Percentiles rank a stretch among this genome's conserved stretches.
phyloP scores from a whole-genome alignment of 2,797 vertebrate species.

The Xiphophorus birchmanni region DNA sequence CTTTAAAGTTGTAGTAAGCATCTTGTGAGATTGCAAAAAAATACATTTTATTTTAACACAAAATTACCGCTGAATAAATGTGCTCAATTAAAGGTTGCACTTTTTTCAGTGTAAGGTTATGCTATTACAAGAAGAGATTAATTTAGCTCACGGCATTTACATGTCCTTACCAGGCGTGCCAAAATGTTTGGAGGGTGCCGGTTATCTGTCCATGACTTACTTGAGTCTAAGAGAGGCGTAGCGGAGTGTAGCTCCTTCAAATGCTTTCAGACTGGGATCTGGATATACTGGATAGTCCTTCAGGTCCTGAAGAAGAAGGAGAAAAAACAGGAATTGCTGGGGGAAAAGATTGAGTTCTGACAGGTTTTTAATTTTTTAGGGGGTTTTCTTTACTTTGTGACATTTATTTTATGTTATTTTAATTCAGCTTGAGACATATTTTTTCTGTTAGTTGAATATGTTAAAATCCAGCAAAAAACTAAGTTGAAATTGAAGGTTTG shows the following conservation, averaged over 20 bases:
- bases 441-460: background rate
- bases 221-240: conserved; percentile 94
- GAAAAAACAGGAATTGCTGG: background rate
- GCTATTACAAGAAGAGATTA: background rate
- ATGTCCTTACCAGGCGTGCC: background rate
- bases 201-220: conserved; percentile 66
- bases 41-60: background rate
- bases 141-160: background rate
- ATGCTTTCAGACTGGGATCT: conserved; percentile 96
- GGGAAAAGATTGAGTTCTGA: background rate
- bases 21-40: background rate
- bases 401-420: background rate
- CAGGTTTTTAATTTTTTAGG: too few relatives aligned
- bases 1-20: background rate
- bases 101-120: background rate
- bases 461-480: background rate
- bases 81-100: background rate
- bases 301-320: conserved; percentile 81
- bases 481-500: background rate
- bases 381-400: conserved; percentile 22
- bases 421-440: conserved; percentile 28
- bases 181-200: background rate
- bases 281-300: conserved; percentile 94
- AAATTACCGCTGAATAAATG: background rate
- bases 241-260: conserved; percentile 93